Evolutionary conservation across 1,140 invertebrate genomes (phyloP).

Genomic region (Antheraea mylitta): DNA sequence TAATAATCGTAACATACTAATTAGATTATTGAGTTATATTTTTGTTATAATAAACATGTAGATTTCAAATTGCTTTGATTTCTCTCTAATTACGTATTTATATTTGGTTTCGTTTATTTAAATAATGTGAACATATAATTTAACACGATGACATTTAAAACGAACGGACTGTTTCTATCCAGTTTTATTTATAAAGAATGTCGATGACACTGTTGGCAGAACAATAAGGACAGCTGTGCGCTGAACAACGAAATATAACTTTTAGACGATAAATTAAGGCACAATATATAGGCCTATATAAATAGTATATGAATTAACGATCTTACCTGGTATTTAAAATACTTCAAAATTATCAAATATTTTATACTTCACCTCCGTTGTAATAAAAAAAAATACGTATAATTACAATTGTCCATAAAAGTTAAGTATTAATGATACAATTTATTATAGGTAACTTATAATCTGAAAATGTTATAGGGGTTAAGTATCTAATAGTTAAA

Average conservation of each 20-base stretch:
- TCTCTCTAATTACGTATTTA: background rate
- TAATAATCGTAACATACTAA: no score
- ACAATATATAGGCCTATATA: background rate
- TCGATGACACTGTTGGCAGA: constrained; percentile 10
- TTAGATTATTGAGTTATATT: no score
- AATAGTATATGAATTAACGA: background rate
- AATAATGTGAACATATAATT: background rate
- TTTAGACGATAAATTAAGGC: constrained; percentile 4
- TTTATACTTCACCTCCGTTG: no score
- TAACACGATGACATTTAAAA: constrained; percentile 5
- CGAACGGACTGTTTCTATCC: background rate
- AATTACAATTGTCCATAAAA: no score
- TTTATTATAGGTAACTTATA: no score
- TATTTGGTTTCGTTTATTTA: background rate
- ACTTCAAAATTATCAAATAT: no score
- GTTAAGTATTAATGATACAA: no score
- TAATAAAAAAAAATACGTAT: no score
- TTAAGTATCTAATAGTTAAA: no score
- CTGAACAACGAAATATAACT: background rate
- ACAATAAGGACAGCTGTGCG: background rate
- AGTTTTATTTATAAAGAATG: constrained; percentile 14
- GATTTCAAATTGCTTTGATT: background rate
- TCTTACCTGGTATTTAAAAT: no score
- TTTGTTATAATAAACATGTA: no score
- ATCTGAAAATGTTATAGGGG: no score